Evolutionary conservation across 2,113 vertebrate species (phyloP).

Genomic region (Nesogale talazaci): DNA sequence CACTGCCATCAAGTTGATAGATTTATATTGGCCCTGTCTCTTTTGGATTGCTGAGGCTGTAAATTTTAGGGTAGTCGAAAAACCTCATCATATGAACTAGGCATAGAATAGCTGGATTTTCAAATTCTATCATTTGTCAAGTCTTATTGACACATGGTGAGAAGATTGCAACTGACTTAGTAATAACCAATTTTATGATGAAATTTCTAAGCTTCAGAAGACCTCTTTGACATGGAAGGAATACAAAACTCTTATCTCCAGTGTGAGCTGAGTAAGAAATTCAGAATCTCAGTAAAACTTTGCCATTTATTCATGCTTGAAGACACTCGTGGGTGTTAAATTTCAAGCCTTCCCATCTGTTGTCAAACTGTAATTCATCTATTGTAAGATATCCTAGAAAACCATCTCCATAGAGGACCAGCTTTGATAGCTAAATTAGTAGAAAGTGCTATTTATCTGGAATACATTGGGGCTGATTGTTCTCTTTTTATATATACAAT

Average conservation of each 20-base stretch:
- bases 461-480: not conserved
- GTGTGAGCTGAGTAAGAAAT: conserved; percentile 17
- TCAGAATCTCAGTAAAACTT: not conserved
- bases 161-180: not conserved
- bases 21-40: too few species aligned
- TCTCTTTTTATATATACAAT: not conserved
- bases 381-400: not conserved
- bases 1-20: too few species aligned
- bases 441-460: not conserved
- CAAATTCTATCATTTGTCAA: conserved; percentile 16
- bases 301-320: not conserved
- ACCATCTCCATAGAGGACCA: not conserved
- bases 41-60: too few species aligned
- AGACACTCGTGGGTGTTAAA: not conserved
- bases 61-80: too few species aligned
- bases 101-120: not conserved
- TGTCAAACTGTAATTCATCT: conserved; percentile 14
- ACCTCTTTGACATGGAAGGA: not conserved
- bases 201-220: not conserved
- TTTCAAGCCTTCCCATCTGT: conserved; percentile 41
- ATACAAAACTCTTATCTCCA: not conserved
- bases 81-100: not conserved
- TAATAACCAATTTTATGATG: not conserved
- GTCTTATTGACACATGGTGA: conserved; percentile 70
- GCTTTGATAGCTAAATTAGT: not conserved